Base-by-base conservation (phyloP, 2,113 vertebrate genomes). In the Neodon shergylaensis region DNA sequence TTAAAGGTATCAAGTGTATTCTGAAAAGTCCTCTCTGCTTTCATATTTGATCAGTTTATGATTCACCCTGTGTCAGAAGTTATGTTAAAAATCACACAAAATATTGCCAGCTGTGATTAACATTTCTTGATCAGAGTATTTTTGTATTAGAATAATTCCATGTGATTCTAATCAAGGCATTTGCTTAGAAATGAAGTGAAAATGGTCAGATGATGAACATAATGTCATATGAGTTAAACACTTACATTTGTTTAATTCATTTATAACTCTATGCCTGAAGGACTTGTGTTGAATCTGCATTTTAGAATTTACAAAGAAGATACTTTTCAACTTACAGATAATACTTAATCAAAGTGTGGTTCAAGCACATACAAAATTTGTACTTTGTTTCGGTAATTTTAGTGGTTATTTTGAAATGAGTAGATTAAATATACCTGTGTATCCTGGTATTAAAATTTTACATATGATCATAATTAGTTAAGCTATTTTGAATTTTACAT, bases 131-230 rank as follows among this genome's bases (percentile, higher is more conserved):
- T 21, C 3, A 90, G 95, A 65, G n/a, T 83, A 39, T 87, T 81
- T 72, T 92, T 22, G 11, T 61, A 0, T 63, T 84, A 78, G 12
- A 26, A 1, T 92, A 47, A 54, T 94, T 7, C 54, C 10, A 89
- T 78, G 7, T 78, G 33, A 65, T 47, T 82, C 22, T 90, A 84
- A 66, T 9, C n/a, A 74, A 94, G 9, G 33, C 14, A 87, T 79
- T 88, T 91, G 21, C 33, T 89, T 76, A 84, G 28, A 96, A 94
- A 81, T 76, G 2, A 92, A 86, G 44, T 49, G 70, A 86, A 94
- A 83, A 79, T 10, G 0, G 26, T 6, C 49, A 93, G 28, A 49
- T 87, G 54, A 95, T 78, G 3, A 47, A 39, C 90, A 73, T 1
- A 77, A 47, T 14, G 33, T 83, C 7, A 47, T 54, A 26, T 19